These are phyloP conservation scores for Machaerirhynchus nigripectus DNA, from an alignment of 2,113 vertebrate species.

Conservation along the genomic window DNA sequence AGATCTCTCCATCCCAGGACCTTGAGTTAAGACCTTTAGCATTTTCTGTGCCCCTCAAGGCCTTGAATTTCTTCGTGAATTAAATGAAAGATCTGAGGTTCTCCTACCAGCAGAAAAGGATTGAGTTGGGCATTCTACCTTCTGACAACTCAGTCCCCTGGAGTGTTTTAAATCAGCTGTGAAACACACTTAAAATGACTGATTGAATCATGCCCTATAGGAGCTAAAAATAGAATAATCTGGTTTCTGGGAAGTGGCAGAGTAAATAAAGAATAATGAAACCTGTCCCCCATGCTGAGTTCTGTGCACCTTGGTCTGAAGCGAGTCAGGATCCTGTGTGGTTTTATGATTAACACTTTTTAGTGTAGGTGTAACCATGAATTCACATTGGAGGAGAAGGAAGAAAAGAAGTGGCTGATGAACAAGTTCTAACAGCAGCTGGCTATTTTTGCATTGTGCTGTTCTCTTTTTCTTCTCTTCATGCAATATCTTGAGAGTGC, in stretches of 20 bases:
- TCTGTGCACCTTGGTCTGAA: not conserved
- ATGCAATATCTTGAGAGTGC: not conserved
- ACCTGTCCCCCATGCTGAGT: not conserved
- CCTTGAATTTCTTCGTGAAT: not conserved
- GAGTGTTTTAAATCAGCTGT: not conserved
- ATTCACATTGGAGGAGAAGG: not conserved
- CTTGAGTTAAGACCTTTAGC: not conserved
- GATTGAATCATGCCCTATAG: not conserved
- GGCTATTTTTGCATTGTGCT: not conserved
- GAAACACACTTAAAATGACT: not conserved
- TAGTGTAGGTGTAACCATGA: not conserved
- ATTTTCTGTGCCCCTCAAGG: not conserved
- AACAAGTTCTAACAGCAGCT: not conserved
- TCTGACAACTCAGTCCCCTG: not conserved
- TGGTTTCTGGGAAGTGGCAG: slow-evolving; percentile 32
- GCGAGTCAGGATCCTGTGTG: not conserved
- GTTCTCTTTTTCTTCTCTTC: not conserved
- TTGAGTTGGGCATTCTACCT: not conserved
- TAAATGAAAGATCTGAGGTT: not conserved
- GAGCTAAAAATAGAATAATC: slow-evolving; percentile 12
- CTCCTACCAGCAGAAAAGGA: not conserved
- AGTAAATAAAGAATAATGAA: slow-evolving; percentile 39
- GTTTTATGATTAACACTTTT: not conserved
- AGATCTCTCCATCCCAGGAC: not conserved
- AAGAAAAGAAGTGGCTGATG: not conserved